phyloP scores from a whole-genome alignment of 2,113 vertebrate species.

The Melanotaenia duboulayi region DNA sequence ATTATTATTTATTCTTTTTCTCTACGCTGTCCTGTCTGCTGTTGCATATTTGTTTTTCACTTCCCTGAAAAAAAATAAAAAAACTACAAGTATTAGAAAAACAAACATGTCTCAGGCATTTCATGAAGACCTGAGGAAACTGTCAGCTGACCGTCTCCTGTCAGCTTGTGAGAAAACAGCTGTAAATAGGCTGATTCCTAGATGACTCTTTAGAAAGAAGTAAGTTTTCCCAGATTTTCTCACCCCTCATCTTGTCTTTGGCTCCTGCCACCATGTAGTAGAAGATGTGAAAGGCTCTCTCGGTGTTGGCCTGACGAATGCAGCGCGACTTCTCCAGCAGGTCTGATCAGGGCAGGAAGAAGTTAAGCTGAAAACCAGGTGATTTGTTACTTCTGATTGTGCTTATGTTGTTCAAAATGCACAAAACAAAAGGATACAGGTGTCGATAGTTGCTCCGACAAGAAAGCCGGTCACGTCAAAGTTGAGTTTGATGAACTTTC shows the following conservation, averaged over 20 bases:
- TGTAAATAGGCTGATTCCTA: no score
- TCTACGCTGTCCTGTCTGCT: no score
- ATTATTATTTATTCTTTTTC: no score
- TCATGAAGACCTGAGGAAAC: no score
- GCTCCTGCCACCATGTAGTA: slow-evolving; percentile 95
- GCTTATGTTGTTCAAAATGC: no score
- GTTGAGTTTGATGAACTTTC: slow-evolving; percentile 98
- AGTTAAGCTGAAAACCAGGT: slow-evolving; percentile 24
- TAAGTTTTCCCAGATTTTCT: background rate
- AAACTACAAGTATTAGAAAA: no score
- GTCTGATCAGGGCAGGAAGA: slow-evolving; percentile 77
- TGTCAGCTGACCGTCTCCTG: no score
- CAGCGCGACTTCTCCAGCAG: slow-evolving; percentile 97
- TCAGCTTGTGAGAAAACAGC: no score
- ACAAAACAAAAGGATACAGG: slow-evolving; percentile 91
- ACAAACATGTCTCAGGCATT: no score
- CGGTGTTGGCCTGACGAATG: slow-evolving; percentile 93
- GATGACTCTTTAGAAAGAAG: no score
- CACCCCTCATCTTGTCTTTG: slow-evolving; percentile 75
- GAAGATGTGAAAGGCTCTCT: slow-evolving; percentile 96
- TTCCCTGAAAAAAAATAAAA: no score
- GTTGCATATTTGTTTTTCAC: no score
- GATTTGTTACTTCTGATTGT: fast-evolving
- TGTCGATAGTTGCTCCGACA: slow-evolving; percentile 96
- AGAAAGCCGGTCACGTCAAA: slow-evolving; percentile 96